Base-by-base conservation (phyloP, 2,113 vertebrate species). In the Oryzias woworae region DNA sequence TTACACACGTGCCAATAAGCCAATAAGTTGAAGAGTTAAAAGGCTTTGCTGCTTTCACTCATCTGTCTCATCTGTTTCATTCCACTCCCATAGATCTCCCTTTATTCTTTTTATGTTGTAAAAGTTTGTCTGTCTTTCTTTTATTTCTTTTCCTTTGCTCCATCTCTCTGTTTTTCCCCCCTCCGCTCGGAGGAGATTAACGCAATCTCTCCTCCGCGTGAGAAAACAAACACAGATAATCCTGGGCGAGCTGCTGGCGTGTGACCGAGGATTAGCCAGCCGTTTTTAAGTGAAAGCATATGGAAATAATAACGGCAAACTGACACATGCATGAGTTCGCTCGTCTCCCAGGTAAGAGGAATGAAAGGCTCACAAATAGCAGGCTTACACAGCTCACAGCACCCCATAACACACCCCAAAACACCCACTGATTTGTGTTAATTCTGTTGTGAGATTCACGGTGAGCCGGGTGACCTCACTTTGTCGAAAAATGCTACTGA, bases 151-250 rank as follows among this genome's bases (percentile, higher is more conserved):
- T 69, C 43, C 60, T 55, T 48, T 12, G 60, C n/a, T 44, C 62
- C 14, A 23, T 80, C 68, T 55, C 58, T 57, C 49, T 50, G 43
- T 62, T 22, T 62, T 53, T 52, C 43, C 58, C 22, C 59, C 66
- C 62, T 16, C 54, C 74, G 75, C 84, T 87, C 65, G 51, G 73
- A 85, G 80, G 74, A 90, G 89, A 90, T 92, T 88, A 90, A 67
- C 78, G 66, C 85, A 90, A 89, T 91, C 90, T 92, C 87, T 84
- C 71, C 77, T 86, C 80, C 64, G 77, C 65, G 75, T 84, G 82
- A 90, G 83, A 90, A 90, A 88, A 91, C 88, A 92, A 90, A 91
- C 89, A 88, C 84, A 85, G 88, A 89, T 92, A 91, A 92, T 92
- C 90, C 85, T 56, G 75, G 75, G 69, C 72, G 69, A 59, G 75